Conservation (phyloP, 2,888 invertebrate species). For the Drosophila mimica region DNA sequence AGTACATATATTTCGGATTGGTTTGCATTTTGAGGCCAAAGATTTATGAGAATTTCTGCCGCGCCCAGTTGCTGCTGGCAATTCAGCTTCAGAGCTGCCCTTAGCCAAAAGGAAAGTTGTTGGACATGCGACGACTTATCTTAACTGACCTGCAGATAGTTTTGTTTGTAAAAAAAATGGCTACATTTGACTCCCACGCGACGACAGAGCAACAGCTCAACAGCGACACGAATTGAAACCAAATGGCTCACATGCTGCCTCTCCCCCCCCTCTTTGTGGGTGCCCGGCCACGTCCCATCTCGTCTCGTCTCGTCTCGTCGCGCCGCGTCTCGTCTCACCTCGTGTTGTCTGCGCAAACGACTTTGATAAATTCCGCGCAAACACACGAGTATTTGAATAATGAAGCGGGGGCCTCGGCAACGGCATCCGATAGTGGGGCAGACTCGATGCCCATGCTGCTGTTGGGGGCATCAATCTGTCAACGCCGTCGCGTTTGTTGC, state of each 20-base stretch:
- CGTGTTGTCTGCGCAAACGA: slow-evolving; percentile 43
- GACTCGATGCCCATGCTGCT: slow-evolving; percentile 40
- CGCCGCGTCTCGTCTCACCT: slow-evolving; percentile 13
- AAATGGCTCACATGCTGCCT: slow-evolving; percentile 59
- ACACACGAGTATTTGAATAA: slow-evolving; percentile 77
- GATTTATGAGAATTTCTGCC: slow-evolving; percentile 75
- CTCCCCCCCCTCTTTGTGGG: slow-evolving; percentile 2
- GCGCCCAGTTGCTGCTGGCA: slow-evolving; percentile 55
- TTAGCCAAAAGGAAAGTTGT: slow-evolving; percentile 75
- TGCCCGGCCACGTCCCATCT: slow-evolving; percentile 20
- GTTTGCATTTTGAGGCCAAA: slow-evolving; percentile 57
- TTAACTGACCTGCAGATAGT: slow-evolving; percentile 74
- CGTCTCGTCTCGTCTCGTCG: neutral
- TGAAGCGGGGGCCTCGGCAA: slow-evolving; percentile 73
- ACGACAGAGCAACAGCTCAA: slow-evolving; percentile 45
- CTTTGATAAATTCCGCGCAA: slow-evolving; percentile 78
- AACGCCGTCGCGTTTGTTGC: slow-evolving; percentile 78
- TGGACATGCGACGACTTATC: slow-evolving; percentile 67
- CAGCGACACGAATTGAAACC: slow-evolving; percentile 57
- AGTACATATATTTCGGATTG: slow-evolving; percentile 38
- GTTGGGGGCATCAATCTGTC: slow-evolving; percentile 78
- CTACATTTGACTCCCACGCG: slow-evolving; percentile 80
- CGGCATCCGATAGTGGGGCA: slow-evolving; percentile 31
- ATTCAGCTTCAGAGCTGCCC: slow-evolving; percentile 50
- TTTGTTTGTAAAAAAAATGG: slow-evolving; percentile 47